Percentiles rank a stretch among this genome's conserved stretches.
phyloP scores from a whole-genome alignment of 2,888 invertebrate species.

The Epirrhoe tristata region DNA sequence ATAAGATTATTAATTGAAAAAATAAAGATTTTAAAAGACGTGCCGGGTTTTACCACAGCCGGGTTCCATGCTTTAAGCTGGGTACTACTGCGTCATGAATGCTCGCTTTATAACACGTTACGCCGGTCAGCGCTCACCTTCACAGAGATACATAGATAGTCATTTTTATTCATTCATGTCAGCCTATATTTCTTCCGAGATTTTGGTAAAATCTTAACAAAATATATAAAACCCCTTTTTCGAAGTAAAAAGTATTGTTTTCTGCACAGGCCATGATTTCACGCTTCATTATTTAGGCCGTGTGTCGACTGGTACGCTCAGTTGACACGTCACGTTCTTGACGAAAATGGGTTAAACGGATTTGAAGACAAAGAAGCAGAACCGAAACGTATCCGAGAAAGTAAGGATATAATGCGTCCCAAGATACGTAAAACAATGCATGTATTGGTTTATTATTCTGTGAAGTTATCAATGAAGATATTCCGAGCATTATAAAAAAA shows the following conservation, averaged over 20 bases:
- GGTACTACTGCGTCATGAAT: too few species aligned
- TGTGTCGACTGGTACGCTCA: slow-evolving; percentile 52
- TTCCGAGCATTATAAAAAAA: too few species aligned
- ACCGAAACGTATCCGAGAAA: neutral
- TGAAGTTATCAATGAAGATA: too few species aligned
- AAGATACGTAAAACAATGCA: too few species aligned
- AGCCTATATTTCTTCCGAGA: too few species aligned
- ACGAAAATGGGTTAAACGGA: slow-evolving; percentile 37
- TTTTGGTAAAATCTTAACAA: neutral
- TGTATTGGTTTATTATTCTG: too few species aligned
- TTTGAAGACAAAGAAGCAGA: slow-evolving; percentile 6
- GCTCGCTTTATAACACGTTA: too few species aligned
- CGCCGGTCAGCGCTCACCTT: too few species aligned
- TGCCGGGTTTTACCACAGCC: slow-evolving; percentile 72
- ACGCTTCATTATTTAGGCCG: slow-evolving; percentile 65
- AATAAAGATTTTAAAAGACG: slow-evolving; percentile 79
- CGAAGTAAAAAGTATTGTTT: slow-evolving; percentile 5
- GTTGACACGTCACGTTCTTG: slow-evolving; percentile 36
- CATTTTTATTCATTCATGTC: too few species aligned
- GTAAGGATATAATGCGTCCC: neutral
- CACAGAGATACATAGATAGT: too few species aligned
- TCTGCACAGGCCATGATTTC: slow-evolving; percentile 53
- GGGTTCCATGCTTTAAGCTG: too few species aligned
- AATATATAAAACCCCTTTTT: neutral
- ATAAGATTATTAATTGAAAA: too few species aligned